Evolutionary conservation across 2,797 vertebrate genomes (phyloP), one percentile per base, ranked within the genome.

Genomic region (Pangasius sanitwongsei): DNA sequence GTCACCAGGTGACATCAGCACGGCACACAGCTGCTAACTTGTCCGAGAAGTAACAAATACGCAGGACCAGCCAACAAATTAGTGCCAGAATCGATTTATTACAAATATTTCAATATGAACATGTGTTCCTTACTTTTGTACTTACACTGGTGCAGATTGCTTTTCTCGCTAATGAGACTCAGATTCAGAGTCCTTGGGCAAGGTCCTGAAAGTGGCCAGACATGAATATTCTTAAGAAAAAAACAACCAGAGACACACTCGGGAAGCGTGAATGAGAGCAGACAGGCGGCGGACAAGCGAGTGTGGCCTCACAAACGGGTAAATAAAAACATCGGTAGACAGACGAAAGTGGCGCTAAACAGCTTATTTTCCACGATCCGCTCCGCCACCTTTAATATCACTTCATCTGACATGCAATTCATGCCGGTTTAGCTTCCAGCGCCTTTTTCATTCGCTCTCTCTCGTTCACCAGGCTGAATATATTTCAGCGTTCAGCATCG

Each of bases 331-430:
- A 84, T 78, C 18, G 78, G 48, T 15, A 69, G 72, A 86, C 78
- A 74, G 86, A 84, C 13, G 80, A 69, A 25, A 53, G 34, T 44
- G 70, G 48, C 6, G 82, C 89, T 89, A 89, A 89, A 86, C 86
- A 89, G 81, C 81, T 77, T 75, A 65, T 59, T 87, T 70, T 70
- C 63, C 72, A 23, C 37, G 86, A 69, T 85, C 59, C 61, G 89
- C 70, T 77, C 86, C 86, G 86, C 89, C 89, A 70, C 69, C 70
- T 85, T 78, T 75, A 85, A 89, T 89, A 78, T 78, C 74, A 87
- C 59, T 50, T 70, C 31, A 89, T 89, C 89, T 89, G 85, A 89
- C 25, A 44, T 57, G 61, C 81, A 37, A 59, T 88, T 88, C 87
- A 77, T 37, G 81, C 57, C 23, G 20, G 59, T 37, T 89, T 77